Evolutionary conservation across 2,888 invertebrate genomes (phyloP).

Genomic region (Gymnocheta viridis): DNA sequence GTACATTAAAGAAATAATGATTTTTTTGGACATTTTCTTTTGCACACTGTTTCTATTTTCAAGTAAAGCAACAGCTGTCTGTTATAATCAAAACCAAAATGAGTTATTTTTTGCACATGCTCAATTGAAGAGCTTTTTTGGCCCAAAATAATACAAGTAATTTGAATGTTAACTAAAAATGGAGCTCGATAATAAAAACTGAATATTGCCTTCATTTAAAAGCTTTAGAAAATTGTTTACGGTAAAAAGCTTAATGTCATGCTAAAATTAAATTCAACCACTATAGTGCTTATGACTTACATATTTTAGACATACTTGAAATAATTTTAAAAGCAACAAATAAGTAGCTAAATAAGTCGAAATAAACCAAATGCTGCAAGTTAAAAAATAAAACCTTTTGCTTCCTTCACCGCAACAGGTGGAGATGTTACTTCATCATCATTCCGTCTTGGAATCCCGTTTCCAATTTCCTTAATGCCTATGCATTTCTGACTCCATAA

Average conservation of each 20-base stretch:
- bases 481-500: no score
- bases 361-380: no score
- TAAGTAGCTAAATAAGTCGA: no score
- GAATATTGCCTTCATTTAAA: not conserved
- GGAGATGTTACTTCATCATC: no score
- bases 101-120: slow-evolving; percentile 48
- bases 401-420: no score
- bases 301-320: no score
- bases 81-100: not conserved
- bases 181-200: not conserved
- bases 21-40: not conserved
- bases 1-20: slow-evolving; percentile 10
- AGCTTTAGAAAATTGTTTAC: not conserved
- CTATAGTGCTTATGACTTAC: no score
- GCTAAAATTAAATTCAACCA: no score
- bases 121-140: slow-evolving; percentile 25
- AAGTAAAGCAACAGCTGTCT: slow-evolving; percentile 63
- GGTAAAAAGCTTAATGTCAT: not conserved
- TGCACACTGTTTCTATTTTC: not conserved
- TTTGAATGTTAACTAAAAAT: not conserved
- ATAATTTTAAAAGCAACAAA: no score
- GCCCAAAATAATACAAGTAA: not conserved
- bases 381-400: no score
- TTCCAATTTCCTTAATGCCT: no score
- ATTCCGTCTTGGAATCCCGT: no score